Base-by-base conservation (phyloP, 2,888 invertebrate species). In the Danaus chrysippus region DNA sequence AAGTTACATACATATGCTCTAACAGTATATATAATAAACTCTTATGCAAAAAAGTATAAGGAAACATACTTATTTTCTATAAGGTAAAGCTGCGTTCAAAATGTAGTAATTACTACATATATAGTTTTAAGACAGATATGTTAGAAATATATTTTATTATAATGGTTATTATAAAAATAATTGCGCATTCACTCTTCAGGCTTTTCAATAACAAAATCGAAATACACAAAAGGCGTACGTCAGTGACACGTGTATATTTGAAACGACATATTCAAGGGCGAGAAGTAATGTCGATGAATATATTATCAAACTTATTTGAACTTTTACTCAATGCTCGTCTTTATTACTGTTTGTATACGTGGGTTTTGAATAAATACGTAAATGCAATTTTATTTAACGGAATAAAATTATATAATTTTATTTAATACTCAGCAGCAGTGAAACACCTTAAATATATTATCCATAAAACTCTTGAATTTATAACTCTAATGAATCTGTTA, bases 211-310 rank as follows among this genome's bases (percentile, higher is more conserved):
- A 49, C 11, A 55, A 34, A 52, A 59, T 59, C 58, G 56, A 57
- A 49, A 49, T 54, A 42, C 54, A 54, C 46, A 56, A 52, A 49
- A 17, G 17, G 49, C 13, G 12, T 43, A 42, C 42, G 53, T 43
- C 42, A 56, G 19, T 58, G 43, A 42, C 42, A 53, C 19, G 56
- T 55, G 52, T 59, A 43, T 59, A 34, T 54, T 52, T 59, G 23
- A 59, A 17, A 54, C 34, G 49, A 61, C 58, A 34, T 64, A 65
- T 55, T 63, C 70, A 70, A 73, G 73, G 72, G 67, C 71, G 64
- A 61, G 58, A 59, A 65, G 54, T 62, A 58, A 42, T 63, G 68
- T 66, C 68, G 67, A 62, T 46, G 63, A 59, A 63, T 63, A 64
- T 68, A 63, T 62, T 68, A 63, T 65, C 62, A 67, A 57, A 61